These are phyloP conservation scores for Rhinogobio ventralis DNA, from an alignment of 2,797 vertebrate species.

Conservation along the genomic window DNA sequence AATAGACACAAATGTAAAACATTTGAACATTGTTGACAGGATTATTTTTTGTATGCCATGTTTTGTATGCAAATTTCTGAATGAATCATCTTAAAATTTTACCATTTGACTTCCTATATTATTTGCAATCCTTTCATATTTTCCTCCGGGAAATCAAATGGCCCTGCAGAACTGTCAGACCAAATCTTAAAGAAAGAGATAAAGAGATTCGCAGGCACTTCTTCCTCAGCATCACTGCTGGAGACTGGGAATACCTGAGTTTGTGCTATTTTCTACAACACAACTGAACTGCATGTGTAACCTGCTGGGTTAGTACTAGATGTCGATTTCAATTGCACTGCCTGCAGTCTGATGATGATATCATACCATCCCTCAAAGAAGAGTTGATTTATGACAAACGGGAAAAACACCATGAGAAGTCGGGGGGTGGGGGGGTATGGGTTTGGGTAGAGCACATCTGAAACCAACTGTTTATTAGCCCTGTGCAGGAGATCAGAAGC, in stretches of 20 bases:
- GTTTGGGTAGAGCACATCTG: no score
- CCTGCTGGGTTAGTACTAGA: conserved; percentile 2
- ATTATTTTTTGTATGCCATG: background rate
- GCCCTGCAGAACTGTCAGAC: conserved; percentile 18
- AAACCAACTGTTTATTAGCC: conserved; percentile 4
- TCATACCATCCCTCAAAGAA: conserved; percentile 12
- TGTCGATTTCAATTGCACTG: conserved; percentile 16
- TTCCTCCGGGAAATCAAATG: conserved; percentile 9
- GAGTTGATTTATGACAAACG: conserved; percentile 9
- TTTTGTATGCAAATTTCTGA: conserved; percentile 3
- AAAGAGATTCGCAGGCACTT: conserved; percentile 10
- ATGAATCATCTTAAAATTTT: background rate
- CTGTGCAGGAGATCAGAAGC: background rate
- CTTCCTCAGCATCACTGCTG: conserved; percentile 1
- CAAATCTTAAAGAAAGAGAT: conserved; percentile 27
- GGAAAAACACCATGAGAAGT: background rate
- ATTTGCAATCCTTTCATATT: background rate
- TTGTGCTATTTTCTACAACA: background rate
- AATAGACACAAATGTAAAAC: conserved; percentile 34
- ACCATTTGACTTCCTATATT: background rate
- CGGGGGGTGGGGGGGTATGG: no score
- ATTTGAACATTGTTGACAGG: background rate
- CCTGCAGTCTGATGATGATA: conserved; percentile 20
- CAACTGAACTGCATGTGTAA: background rate
- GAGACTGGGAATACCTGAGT: conserved; percentile 28